phyloP scores from a whole-genome alignment of 2,888 invertebrate genomes.

The Lacanobia wlatinum region DNA sequence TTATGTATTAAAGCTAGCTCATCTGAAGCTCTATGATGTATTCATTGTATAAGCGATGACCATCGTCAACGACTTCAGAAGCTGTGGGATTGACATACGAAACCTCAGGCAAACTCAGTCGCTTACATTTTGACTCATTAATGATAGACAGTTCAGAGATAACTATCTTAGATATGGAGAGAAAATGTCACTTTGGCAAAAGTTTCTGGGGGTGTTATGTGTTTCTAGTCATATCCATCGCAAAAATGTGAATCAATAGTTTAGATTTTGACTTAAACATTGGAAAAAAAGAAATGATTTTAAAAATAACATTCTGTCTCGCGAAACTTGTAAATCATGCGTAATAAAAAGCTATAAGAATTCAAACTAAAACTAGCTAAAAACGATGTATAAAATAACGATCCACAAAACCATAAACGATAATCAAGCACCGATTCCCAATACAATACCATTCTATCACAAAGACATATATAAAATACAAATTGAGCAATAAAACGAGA shows the following conservation, averaged over 20 bases:
- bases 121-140: neutral
- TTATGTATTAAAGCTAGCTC: neutral
- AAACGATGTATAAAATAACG: slow-evolving; percentile 1
- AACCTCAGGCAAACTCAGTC: neutral
- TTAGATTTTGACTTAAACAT: no score
- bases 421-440: slow-evolving; percentile 36
- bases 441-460: slow-evolving; percentile 30
- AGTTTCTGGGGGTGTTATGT: no score
- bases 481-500: slow-evolving; percentile 50
- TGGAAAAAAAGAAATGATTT: no score
- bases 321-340: neutral
- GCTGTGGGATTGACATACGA: no score
- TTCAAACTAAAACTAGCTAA: neutral
- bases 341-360: neutral
- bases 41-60: neutral
- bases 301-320: neutral
- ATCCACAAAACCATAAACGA: slow-evolving; percentile 21
- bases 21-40: neutral
- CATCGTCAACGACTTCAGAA: neutral
- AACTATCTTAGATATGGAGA: neutral
- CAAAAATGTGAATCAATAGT: no score
- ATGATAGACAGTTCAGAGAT: neutral
- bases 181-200: neutral
- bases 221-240: no score
- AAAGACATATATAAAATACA: slow-evolving; percentile 17